Evolutionary conservation across 2,888 invertebrate species (phyloP), one percentile per base, ranked within the genome.

Genomic region (Drosophila melanocephala): DNA sequence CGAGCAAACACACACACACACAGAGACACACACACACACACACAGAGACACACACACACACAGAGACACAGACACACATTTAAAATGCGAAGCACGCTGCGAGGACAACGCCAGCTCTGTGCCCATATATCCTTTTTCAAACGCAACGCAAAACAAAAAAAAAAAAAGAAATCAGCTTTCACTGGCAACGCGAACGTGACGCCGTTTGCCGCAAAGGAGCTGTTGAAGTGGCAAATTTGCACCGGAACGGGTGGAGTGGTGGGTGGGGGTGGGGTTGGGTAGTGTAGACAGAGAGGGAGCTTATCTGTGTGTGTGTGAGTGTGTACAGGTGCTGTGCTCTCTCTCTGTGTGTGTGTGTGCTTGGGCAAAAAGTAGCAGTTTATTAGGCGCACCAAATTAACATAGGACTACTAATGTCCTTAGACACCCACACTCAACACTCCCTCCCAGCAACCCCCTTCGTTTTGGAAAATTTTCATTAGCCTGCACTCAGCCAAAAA

Each of bases 161-260:
- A 28, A 28, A 37, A 56, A 37, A 89, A 83, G 28, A 37, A 87
- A 84, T 77, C 83, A 85, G 85, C 85, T 85, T 85, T 85, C 85
- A 85, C 90, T 89, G 72, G 85, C 75, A 71, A 66, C 74, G 80
- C 80, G 84, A 75, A 91, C 91, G 88, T 89, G 91, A 80, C 86
- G 73, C 86, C 79, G 84, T 81, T 87, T 87, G 86, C 91, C 92
- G 84, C 92, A 89, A 91, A 93, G 92, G 91, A 92, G 92, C 92
- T 92, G 92, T 92, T 92, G 92, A 92, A 93, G 93, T 93, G 93
- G 92, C 92, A 92, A 93, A 92, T 92, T 92, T 91, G 79, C 69
- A 75, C 78, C 78, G 73, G 56, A 52, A 33, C 22, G 47, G 16
- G 16, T 5, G 26, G 4, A 57, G 35, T 0, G 0, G 9, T 7